Evolutionary conservation across 2,888 invertebrate genomes (phyloP), one percentile per base, ranked within the genome.

Genomic region (Idaea dimidiata): DNA sequence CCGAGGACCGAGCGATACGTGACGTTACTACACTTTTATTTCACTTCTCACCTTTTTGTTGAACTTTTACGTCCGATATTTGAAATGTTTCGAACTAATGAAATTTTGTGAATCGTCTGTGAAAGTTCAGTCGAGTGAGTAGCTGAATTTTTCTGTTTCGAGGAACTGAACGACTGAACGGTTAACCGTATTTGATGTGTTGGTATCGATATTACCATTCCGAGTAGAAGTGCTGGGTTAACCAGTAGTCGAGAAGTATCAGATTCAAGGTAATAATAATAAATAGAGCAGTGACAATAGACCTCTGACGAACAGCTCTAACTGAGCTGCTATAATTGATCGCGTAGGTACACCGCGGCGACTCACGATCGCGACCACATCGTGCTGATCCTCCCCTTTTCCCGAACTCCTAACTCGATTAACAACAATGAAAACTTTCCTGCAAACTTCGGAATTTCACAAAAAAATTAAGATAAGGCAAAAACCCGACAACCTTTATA

Each of bases 401-500:
- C 63, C 62, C n/a, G 70, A 77, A 74, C 76, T 78, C 71, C 66
- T 67, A 81, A 81, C 83, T 83, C 80, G 81, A 84, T 84, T 83
- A 84, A 71, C 66, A 72, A 80, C 83, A 82, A 83, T 80, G 80
- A 74, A 76, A 80, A 80, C 72, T 80, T 77, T 64, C 65, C 66
- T 65, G 60, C 70, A 66, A 69, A 74, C 73, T 74, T 69, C 54
- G 69, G 73, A 78, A 78, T 76, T 78, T 78, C 54, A 60, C 70
- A 76, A 79, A 82, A 83, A 83, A 81, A 79, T 78, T 73, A 75
- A 87, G 87, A 86, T 86, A 87, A 87, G 76, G 78, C 83, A 83
- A 81, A 82, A 84, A 85, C 83, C 80, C 82, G 73, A 58, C 83
- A 83, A 88, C 88, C 87, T 88, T 84, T 83, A 85, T 91, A 91